Evolutionary conservation across 2,888 invertebrate species (phyloP).

Genomic region (Parelbella ahira): DNA sequence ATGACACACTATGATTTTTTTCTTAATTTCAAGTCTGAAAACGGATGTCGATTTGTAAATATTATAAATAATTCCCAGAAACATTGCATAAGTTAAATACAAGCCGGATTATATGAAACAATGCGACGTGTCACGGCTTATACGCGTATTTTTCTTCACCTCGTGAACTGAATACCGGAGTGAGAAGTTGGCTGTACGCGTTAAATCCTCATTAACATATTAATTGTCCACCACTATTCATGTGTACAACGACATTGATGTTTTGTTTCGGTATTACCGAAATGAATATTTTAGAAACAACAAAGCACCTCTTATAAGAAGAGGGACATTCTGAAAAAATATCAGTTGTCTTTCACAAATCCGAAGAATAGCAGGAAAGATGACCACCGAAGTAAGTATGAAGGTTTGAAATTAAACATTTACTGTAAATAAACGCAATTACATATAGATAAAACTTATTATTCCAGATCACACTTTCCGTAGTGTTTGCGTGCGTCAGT

Average conservation of each 20-base stretch:
- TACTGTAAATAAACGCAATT: no score
- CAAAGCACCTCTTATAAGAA: slow-evolving; percentile 69
- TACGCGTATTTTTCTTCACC: slow-evolving; percentile 55
- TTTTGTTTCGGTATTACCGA: slow-evolving; percentile 77
- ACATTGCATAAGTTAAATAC: slow-evolving; percentile 47
- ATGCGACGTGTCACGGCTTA: slow-evolving; percentile 53
- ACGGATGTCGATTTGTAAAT: slow-evolving; percentile 8
- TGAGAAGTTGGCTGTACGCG: slow-evolving; percentile 49
- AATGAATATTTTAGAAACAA: slow-evolving; percentile 68
- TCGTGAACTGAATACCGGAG: slow-evolving; percentile 64
- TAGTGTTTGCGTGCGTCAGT: slow-evolving; percentile 11
- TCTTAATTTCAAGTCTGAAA: no score
- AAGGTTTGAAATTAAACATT: no score
- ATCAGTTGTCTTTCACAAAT: slow-evolving; percentile 66
- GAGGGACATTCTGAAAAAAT: slow-evolving; percentile 57
- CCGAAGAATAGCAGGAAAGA: slow-evolving; percentile 53
- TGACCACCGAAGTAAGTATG: slow-evolving; percentile 72
- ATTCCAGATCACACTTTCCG: slow-evolving; percentile 10
- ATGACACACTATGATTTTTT: no score
- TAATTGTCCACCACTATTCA: slow-evolving; percentile 71
- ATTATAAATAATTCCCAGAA: slow-evolving; percentile 39
- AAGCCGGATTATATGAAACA: slow-evolving; percentile 46
- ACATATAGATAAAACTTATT: no score
- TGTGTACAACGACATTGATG: slow-evolving; percentile 71
- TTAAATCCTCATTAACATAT: slow-evolving; percentile 72